These are phyloP conservation scores for Perizoma flavofasciatum DNA, from an alignment of 2,888 invertebrate species.

Conservation along the genomic window DNA sequence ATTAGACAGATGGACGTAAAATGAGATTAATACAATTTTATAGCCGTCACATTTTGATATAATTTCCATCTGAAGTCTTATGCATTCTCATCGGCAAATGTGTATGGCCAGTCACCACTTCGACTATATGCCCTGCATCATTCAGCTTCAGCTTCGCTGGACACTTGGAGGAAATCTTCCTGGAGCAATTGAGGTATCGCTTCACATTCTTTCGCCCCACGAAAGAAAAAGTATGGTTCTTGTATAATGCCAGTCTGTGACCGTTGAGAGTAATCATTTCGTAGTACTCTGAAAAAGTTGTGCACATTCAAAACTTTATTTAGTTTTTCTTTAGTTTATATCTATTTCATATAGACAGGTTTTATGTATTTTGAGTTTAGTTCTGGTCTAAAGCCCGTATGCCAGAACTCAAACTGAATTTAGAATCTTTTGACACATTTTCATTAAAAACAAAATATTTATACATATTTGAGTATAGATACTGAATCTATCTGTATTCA, in stretches of 20 bases:
- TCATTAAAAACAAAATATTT: too few relatives aligned
- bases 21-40: too few relatives aligned
- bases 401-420: too few relatives aligned
- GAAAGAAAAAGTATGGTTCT: conserved; percentile 51
- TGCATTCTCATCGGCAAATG: conserved; percentile 47
- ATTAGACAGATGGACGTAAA: too few relatives aligned
- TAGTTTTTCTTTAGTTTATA: too few relatives aligned
- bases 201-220: conserved; percentile 51
- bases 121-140: conserved; percentile 47
- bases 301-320: neutral
- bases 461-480: too few relatives aligned
- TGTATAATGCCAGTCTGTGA: conserved; percentile 20
- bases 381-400: too few relatives aligned
- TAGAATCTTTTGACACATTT: too few relatives aligned
- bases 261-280: conserved; percentile 33
- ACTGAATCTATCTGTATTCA: too few relatives aligned
- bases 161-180: conserved; percentile 52
- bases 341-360: too few relatives aligned
- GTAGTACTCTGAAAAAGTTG: neutral
- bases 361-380: too few relatives aligned
- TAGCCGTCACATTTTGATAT: conserved; percentile 4
- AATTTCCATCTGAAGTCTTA: conserved; percentile 13
- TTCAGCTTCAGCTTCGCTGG: conserved; percentile 57
- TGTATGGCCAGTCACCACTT: conserved; percentile 50
- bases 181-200: conserved; percentile 65